Base-by-base conservation (phyloP, 2,113 vertebrate genomes). In the Microcebus ravelobensis region DNA sequence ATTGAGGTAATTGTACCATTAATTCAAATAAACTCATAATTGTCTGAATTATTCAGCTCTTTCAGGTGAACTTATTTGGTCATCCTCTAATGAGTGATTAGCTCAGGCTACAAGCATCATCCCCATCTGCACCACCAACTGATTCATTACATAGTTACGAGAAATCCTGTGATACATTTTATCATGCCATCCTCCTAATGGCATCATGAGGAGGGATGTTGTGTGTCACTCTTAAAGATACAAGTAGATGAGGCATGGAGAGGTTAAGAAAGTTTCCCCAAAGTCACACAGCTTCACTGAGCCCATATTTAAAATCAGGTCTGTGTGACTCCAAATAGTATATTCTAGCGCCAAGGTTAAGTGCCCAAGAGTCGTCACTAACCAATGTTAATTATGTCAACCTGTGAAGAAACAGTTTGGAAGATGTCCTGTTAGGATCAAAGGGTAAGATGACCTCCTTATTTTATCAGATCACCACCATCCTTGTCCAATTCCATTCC, bases 301-400 rank as follows among this genome's bases (percentile, higher is more conserved):
- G 4, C 3, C 13, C n/a, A 39, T 68, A 42, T 79, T 91, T 96
- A 92, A 92, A 90, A 88, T 63, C 4, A 79, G 12, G 29, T 70
- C 63, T 89, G 7, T 45, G 39, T 71, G 36, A 77, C 34, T 82
- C 52, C 23, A 80, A 59, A 83, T 80, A 81, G 91, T 82, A 63
- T 27, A 68, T 87, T 92, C 73, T 73, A n/a, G 82, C 18, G 42
- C 52, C 36, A 90, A 95, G 52, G 55, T 55, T 73, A 96, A 92
- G 8, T n/a, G 52, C 6, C 45, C 5, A 52, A 87, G 11, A 85
- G 13, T 55, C 94, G 27, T 73, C n/a, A 31, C 5, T 71, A 13
- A 70, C 39, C 45, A 67, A 36, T 80, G 84, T 94, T 84, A 87
- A 65, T 52, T 89, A 74, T 27, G 18, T 80, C 25, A n/a, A 21